Conservation (phyloP, 1,140 invertebrate species). For the Anoplophora glabripennis region DNA sequence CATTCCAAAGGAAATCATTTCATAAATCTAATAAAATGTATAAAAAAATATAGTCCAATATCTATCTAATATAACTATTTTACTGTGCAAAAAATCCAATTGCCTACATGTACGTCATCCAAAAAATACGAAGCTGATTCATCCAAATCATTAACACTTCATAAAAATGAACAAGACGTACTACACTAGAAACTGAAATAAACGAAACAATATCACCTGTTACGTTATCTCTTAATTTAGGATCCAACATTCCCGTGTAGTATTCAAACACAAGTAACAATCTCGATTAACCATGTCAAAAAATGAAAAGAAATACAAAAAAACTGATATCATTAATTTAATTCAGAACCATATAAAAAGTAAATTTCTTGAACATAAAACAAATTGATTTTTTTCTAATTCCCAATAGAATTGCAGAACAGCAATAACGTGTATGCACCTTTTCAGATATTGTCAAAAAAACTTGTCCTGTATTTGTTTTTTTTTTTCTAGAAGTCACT, state of each 20-base stretch:
- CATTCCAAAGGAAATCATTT: slow-evolving; percentile 4
- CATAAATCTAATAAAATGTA: neutral
- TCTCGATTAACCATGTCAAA: too few relatives aligned
- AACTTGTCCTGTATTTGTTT: too few relatives aligned
- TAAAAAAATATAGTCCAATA: neutral
- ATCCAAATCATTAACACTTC: neutral
- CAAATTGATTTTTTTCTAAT: neutral
- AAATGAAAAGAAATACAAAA: too few relatives aligned
- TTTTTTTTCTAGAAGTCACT: too few relatives aligned
- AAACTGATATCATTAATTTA: neutral
- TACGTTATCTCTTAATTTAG: too few relatives aligned
- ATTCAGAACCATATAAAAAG: neutral
- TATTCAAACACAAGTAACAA: too few relatives aligned
- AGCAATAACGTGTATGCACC: too few relatives aligned
- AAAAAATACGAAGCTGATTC: neutral
- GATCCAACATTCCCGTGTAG: too few relatives aligned
- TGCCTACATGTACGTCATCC: too few relatives aligned
- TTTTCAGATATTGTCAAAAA: too few relatives aligned
- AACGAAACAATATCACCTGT: neutral
- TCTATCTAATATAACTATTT: neutral
- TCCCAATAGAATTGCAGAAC: slow-evolving; percentile 3
- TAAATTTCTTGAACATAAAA: neutral
- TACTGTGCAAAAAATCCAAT: neutral
- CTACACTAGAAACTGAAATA: neutral
- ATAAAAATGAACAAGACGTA: neutral